Base-by-base conservation (phyloP, 1,140 invertebrate species). In the Coenobita brevimanus region DNA sequence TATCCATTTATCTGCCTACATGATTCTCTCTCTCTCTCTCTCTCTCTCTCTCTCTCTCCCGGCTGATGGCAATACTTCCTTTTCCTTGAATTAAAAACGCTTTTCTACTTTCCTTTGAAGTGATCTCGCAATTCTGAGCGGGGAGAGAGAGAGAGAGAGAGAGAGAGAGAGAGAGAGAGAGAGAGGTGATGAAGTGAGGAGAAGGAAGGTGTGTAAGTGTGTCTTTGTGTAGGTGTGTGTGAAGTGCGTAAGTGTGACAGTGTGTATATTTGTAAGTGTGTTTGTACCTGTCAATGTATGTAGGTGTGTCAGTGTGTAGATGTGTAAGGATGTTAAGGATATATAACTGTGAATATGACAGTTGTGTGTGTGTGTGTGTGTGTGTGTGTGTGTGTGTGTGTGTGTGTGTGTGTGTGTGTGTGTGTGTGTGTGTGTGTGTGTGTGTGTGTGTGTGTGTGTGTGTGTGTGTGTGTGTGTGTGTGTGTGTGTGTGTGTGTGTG, bases 401-500 rank as follows among this genome's bases (percentile, higher is more conserved):
- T 76, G 24, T 76, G 62, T 67, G 62, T 67, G 62, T 67, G 62
- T 67, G 62, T 24, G 62, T 24, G 62, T 67, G 17, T 24, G 62
- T 67, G 62, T 67, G 62, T 67, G 62, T 67, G 62, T 67, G 62
- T 67, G 62, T 24, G 62, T 67, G 62, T 67, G 62, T 67, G 24
- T 67, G 62, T 67, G 62, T 67, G 62, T 24, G 24, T 24, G 24
- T 67, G 62, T 67, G 17, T 67, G 62, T 27, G 62, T 67, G 62
- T 10, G 62, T 30, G 43, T 50, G 38, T 30, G 24, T 50, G 24
- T 50, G 38, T 50, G 27, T 60, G 30, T 60, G n/a, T 80, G 6
- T 60, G 24, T 60, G 27, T 81, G 36, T 64, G 57, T 81, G 54
- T 81, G 54, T 64, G 57, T 81, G 57, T 81, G 78, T 81, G 78